Evolutionary conservation across 2,888 invertebrate species (phyloP).

Genomic region (Dusona sp.): DNA sequence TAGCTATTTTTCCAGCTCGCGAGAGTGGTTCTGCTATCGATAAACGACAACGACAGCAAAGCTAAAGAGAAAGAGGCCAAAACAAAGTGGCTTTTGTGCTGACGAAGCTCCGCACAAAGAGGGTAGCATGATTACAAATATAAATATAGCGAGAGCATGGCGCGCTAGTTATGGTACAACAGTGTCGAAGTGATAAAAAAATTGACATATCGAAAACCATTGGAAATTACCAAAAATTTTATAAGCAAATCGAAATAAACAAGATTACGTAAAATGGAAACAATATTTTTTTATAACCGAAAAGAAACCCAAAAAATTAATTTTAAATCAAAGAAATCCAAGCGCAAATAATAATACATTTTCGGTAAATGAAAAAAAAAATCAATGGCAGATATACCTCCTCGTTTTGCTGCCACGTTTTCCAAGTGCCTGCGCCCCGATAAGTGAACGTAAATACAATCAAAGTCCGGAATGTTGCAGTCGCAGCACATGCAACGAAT

Average conservation of each 20-base stretch:
- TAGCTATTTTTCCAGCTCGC: too few species aligned
- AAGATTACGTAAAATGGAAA: neutral
- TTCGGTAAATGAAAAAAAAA: neutral
- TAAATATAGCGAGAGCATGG: too few species aligned
- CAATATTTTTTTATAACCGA: neutral
- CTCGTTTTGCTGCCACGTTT: neutral
- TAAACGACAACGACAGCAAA: too few species aligned
- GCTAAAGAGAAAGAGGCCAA: too few species aligned
- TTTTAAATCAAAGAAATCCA: neutral
- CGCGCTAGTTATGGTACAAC: too few species aligned
- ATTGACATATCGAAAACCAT: too few species aligned
- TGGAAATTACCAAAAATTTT: neutral
- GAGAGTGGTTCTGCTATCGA: too few species aligned
- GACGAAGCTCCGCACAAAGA: too few species aligned
- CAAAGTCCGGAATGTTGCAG: neutral
- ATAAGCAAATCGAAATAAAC: neutral
- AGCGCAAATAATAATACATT: neutral
- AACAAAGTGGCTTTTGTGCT: too few species aligned
- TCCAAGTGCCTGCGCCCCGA: constrained; percentile 27
- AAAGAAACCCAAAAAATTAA: neutral
- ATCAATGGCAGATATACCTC: neutral
- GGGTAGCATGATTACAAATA: too few species aligned
- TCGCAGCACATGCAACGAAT: constrained; percentile 1
- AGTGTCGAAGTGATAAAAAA: too few species aligned
- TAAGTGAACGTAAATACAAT: constrained; percentile 7